Conservation (phyloP, 2,113 vertebrate species). For the Nothocercus nigrocapillus region DNA sequence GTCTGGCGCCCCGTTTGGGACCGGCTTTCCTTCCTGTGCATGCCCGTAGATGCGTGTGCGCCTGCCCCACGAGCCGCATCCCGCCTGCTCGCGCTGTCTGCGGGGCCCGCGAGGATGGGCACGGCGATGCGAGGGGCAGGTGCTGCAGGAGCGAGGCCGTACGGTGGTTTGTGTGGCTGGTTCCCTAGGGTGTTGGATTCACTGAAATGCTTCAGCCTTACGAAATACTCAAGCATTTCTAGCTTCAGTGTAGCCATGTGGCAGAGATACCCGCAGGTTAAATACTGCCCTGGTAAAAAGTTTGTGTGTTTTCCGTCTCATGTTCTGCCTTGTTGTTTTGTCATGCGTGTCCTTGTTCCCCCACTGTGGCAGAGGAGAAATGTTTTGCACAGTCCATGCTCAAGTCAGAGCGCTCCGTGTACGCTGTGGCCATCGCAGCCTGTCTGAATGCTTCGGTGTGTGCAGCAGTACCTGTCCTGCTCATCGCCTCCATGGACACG, state of each 20-base stretch:
- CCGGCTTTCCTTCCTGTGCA: not conserved
- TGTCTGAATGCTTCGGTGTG: not conserved
- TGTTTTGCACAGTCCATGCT: not conserved
- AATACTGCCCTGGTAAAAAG: not conserved
- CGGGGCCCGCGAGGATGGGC: not conserved
- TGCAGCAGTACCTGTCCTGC: not conserved
- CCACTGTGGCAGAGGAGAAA: not conserved
- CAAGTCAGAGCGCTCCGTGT: not conserved
- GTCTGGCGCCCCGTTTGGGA: not conserved
- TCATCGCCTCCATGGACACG: not conserved
- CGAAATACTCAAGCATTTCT: not conserved
- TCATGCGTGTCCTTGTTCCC: not conserved
- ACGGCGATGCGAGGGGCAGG: not conserved
- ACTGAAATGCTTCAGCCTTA: not conserved
- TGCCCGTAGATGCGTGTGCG: not conserved
- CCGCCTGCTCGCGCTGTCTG: not conserved
- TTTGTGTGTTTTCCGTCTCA: not conserved
- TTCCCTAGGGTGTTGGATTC: not conserved
- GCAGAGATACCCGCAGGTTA: slow-evolving; percentile 18
- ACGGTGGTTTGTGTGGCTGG: not conserved
- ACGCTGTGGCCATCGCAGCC: not conserved
- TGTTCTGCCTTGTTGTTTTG: not conserved
- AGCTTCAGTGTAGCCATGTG: not conserved
- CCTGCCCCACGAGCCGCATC: not conserved
- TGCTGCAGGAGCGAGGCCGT: not conserved